Base-by-base conservation (phyloP, 2,888 invertebrate species). In the Aphidoletes aphidimyza region DNA sequence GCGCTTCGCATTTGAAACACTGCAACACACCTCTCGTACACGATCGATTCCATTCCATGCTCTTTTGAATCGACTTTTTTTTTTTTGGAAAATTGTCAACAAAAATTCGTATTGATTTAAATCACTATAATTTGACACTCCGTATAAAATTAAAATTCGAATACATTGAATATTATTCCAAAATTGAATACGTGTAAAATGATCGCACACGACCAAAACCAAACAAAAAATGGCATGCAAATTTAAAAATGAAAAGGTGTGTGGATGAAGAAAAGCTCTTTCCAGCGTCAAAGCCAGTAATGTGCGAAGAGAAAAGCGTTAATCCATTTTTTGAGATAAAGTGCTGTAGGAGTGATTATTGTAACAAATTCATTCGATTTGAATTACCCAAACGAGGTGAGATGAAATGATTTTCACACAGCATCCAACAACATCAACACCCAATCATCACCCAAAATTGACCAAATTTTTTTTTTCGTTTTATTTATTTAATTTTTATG, bases 321-420 rank as follows among this genome's bases (percentile, higher is more conserved):
- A 89, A 90, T 87, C 88, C 88, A 85, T 88, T 89, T 86, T 90
- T 89, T 88, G 90, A 87, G 83, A 87, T 91, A 86, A 88, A 88
- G 87, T 95, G 94, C 93, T 95, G 94, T 91, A 89, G 90, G 86
- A 89, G 8, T 88, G 91, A 91, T 89, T 94, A 94, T 92, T 93
- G 91, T 92, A 95, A 95, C 30, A 93, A 95, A 94, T 54, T 54
- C 6, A 3, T 54, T n/a, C 54, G 54, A 54, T 22, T 54, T 22
- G 54, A 54, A 22, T 19, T 6, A 26, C 54, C 54, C 5, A 19
- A 49, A 54, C 54, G 54, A 54, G 54, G 54, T 54, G 54, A 54
- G 54, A 54, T 22, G 22, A 8, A 54, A n/a, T 17, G 26, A 47
- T 47, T 47, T 49, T 49, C 49, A 8, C 6, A 49, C 49, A 9